Percentiles rank a stretch among this genome's conserved stretches.
Conservation (phyloP, 2,888 invertebrate species). For the Eupithecia centaureata region DNA sequence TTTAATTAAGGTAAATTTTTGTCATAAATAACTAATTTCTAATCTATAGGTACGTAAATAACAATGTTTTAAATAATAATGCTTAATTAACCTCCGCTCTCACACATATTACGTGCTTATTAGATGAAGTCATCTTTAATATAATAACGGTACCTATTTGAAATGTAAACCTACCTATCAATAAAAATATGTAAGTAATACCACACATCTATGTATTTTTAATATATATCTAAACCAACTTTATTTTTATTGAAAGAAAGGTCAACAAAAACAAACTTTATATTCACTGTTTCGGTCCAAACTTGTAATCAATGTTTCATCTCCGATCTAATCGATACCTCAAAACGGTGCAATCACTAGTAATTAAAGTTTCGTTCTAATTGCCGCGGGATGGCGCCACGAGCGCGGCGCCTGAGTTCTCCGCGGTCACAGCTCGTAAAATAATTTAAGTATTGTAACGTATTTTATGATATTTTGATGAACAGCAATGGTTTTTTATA, state of each 20-base stretch:
- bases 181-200: too few relatives aligned
- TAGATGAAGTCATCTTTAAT: too few relatives aligned
- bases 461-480: slow-evolving; percentile 35
- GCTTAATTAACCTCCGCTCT: too few relatives aligned
- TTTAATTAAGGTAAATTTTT: too few relatives aligned
- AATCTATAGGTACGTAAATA: too few relatives aligned
- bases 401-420: slow-evolving; percentile 38
- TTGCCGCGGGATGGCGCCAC: slow-evolving; percentile 39
- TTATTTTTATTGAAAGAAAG: not conserved
- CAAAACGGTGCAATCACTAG: slow-evolving; percentile 41
- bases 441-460: slow-evolving; percentile 36
- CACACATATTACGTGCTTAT: too few relatives aligned
- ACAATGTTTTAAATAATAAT: too few relatives aligned
- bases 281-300: slow-evolving; percentile 1
- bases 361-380: slow-evolving; percentile 38
- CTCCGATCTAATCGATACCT: slow-evolving; percentile 43
- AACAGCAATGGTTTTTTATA: slow-evolving; percentile 32
- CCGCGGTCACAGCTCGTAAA: slow-evolving; percentile 45
- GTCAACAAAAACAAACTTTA: not conserved
- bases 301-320: slow-evolving; percentile 10
- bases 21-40: too few relatives aligned
- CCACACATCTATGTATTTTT: too few relatives aligned
- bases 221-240: not conserved
- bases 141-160: too few relatives aligned
- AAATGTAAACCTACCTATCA: too few relatives aligned